Percentiles rank a stretch among this genome's conserved stretches.
Evolutionary conservation across 2,797 vertebrate species (phyloP).

Genomic region (Thripadectes ignobilis): DNA sequence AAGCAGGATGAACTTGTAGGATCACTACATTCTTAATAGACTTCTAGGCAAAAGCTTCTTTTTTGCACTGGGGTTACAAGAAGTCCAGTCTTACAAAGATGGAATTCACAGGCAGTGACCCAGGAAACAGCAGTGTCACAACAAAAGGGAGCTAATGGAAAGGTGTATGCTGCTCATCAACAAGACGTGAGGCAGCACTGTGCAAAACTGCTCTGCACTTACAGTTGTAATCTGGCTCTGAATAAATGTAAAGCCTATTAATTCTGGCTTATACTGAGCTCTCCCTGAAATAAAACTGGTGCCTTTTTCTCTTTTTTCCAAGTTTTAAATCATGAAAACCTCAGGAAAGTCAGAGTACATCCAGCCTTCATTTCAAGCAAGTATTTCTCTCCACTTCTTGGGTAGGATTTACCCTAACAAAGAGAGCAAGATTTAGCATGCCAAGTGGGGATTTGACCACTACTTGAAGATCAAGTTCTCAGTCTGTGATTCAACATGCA

Average conservation of each 20-base stretch:
- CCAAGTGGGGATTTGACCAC: rapidly evolving
- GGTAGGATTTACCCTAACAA: not conserved
- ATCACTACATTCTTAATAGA: not conserved
- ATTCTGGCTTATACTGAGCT: not conserved
- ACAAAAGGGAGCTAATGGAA: not conserved
- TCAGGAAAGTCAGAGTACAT: not conserved
- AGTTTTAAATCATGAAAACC: not conserved
- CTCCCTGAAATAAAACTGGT: not conserved
- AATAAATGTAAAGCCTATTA: not conserved
- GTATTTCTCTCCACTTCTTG: not conserved
- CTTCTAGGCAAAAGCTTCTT: not conserved
- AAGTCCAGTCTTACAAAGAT: not conserved
- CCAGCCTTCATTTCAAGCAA: not conserved
- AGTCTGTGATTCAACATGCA: not conserved
- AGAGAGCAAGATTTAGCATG: not conserved
- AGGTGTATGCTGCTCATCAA: not conserved
- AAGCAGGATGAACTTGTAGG: not conserved
- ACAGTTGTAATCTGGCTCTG: not conserved
- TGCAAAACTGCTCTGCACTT: not conserved
- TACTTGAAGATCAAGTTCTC: not conserved
- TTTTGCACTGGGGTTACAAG: not conserved
- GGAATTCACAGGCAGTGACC: not conserved
- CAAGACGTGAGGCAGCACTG: not conserved
- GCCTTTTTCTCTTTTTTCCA: not conserved
- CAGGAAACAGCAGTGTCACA: not conserved